A percentile compares a stretch with the other conserved stretches of the same genome.
These are phyloP conservation scores for Epinephelus moara DNA, from an alignment of 2,113 vertebrate genomes.

Conservation along the genomic window DNA sequence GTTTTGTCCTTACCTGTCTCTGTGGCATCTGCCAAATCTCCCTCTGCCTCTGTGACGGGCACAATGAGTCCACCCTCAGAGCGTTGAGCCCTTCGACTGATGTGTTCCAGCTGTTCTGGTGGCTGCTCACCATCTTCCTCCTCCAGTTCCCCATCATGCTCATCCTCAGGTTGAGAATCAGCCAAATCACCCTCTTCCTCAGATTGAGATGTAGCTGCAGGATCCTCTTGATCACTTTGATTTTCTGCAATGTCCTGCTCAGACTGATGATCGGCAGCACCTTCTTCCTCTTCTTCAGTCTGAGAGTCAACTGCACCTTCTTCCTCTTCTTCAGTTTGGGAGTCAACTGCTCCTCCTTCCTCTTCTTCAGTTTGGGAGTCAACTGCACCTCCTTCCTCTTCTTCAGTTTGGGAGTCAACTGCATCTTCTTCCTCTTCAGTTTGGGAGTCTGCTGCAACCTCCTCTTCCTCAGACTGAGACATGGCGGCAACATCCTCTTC, in stretches of 20 bases:
- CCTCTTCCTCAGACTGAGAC: slow-evolving; percentile 16
- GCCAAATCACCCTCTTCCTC: slow-evolving; percentile 26
- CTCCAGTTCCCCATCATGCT: not conserved
- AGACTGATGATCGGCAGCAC: not conserved
- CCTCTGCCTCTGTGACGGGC: slow-evolving; percentile 4
- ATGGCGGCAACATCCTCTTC: not conserved
- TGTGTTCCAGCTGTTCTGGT: slow-evolving; percentile 32
- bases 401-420: not conserved
- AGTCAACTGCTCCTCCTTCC: not conserved
- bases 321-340: slow-evolving; percentile 5
- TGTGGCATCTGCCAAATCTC: slow-evolving; percentile 6
- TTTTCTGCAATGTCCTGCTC: not conserved
- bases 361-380: slow-evolving; percentile 28
- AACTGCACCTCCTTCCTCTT: not conserved
- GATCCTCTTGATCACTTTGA: not conserved
- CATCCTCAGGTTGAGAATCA: slow-evolving; percentile 17
- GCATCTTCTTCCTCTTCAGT: slow-evolving; percentile 5
- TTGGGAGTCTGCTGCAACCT: not conserved
- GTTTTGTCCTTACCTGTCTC: slow-evolving; percentile 58
- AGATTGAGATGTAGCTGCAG: not conserved
- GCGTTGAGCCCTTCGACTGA: slow-evolving; percentile 54
- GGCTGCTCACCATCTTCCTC: not conserved
- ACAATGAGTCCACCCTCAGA: slow-evolving; percentile 56
- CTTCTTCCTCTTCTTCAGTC: not conserved
- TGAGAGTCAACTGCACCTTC: not conserved